Percentiles rank a stretch among this genome's conserved stretches.
Conservation (phyloP, 1,140 invertebrate genomes). For the Euura lappo region DNA sequence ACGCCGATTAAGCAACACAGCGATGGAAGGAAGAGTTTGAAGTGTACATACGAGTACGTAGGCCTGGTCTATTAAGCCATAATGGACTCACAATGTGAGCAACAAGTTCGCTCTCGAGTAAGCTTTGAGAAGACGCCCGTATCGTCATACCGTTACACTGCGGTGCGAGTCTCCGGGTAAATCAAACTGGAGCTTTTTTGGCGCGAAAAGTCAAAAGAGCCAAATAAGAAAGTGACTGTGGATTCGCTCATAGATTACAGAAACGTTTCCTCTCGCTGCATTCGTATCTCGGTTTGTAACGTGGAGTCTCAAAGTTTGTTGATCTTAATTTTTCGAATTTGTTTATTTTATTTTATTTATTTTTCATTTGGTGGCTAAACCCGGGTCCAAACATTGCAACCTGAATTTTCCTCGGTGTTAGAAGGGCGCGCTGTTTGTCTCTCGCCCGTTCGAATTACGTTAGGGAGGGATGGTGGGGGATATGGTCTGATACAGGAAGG, state of each 20-base stretch:
- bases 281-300: too few relatives aligned
- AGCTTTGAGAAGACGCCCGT: conserved; percentile 15
- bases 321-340: too few relatives aligned
- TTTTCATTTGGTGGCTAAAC: too few relatives aligned
- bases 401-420: neutral
- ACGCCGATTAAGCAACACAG: conserved; percentile 24
- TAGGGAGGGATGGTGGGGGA: neutral
- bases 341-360: too few relatives aligned
- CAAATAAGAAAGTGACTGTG: too few relatives aligned
- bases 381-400: too few relatives aligned
- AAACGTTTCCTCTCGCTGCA: too few relatives aligned
- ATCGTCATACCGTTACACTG: conserved; percentile 10
- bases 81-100: conserved; percentile 54
- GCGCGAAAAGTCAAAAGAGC: too few relatives aligned
- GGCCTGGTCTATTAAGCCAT: conserved; percentile 55
- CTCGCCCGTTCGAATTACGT: neutral
- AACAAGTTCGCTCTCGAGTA: conserved; percentile 17
- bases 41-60: conserved; percentile 40
- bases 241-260: too few relatives aligned
- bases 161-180: neutral
- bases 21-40: conserved; percentile 47
- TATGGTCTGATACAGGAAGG: neutral
- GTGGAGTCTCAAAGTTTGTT: too few relatives aligned
- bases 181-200: too few relatives aligned
- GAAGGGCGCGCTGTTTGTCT: neutral